phyloP scores from a whole-genome alignment of 2,797 vertebrate species.

The Enteromius paludinosus region DNA sequence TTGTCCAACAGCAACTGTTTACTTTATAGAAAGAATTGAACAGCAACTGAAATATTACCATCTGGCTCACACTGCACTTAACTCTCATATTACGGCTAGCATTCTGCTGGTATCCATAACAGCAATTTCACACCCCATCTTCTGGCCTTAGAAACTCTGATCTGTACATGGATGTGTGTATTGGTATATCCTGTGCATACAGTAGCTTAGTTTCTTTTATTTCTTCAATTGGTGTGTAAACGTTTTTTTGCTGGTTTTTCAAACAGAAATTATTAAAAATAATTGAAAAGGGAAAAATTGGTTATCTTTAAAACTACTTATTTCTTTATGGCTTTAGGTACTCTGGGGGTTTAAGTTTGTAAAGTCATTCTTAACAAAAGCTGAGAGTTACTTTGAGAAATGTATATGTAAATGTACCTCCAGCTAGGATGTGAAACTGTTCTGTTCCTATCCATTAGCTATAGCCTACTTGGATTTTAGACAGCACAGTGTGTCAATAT shows the following conservation, averaged over 20 bases:
- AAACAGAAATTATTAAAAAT: background rate
- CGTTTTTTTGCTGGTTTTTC: background rate
- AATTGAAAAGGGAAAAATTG: background rate
- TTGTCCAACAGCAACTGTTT: slow-evolving; percentile 13
- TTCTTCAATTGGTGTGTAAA: background rate
- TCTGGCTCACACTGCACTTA: slow-evolving; percentile 23
- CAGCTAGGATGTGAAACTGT: background rate
- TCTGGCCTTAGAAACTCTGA: background rate
- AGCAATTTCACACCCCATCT: slow-evolving; percentile 6
- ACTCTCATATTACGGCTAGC: slow-evolving; percentile 22
- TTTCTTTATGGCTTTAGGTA: background rate
- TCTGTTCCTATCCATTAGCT: background rate
- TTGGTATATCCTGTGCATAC: background rate
- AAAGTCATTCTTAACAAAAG: background rate
- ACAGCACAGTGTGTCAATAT: background rate
- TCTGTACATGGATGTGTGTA: background rate
- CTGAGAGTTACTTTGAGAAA: background rate
- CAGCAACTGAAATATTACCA: slow-evolving; percentile 37
- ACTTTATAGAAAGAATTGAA: slow-evolving; percentile 3
- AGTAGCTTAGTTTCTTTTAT: background rate
- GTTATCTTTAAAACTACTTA: background rate
- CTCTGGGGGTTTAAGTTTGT: background rate
- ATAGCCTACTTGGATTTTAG: background rate
- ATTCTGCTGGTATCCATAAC: slow-evolving; percentile 23
- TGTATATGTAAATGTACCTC: background rate